Percentiles rank a stretch among this genome's conserved stretches.
Evolutionary conservation across 2,113 vertebrate genomes (phyloP).

Genomic region (Lepisosteus oculatus): DNA sequence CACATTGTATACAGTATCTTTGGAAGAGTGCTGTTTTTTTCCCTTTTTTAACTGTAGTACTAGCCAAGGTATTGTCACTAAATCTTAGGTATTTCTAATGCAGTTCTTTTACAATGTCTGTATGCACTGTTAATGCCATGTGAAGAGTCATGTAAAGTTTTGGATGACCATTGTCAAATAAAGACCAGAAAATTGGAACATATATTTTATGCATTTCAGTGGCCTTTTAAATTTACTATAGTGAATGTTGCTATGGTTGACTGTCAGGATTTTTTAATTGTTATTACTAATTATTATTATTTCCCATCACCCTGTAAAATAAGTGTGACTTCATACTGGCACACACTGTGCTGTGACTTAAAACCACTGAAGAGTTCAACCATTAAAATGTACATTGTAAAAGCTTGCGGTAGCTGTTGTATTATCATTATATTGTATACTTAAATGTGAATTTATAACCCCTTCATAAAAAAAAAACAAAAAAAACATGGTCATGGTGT

Average conservation of each 20-base stretch:
- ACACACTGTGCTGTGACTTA: slow-evolving; percentile 81
- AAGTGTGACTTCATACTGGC: slow-evolving; percentile 82
- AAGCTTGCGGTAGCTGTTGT: slow-evolving; percentile 76
- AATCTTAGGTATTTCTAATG: slow-evolving; percentile 69
- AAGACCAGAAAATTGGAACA: slow-evolving; percentile 61
- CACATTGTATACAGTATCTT: slow-evolving; percentile 75
- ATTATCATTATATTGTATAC: slow-evolving; percentile 75
- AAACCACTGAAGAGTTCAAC: slow-evolving; percentile 95
- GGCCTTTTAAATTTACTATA: slow-evolving; percentile 84
- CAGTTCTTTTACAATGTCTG: slow-evolving; percentile 74
- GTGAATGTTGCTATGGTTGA: slow-evolving; percentile 55
- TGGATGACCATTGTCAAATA: slow-evolving; percentile 61
- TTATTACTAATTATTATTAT: slow-evolving; percentile 14
- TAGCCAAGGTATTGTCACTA: slow-evolving; percentile 84
- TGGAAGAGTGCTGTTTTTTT: slow-evolving; percentile 81
- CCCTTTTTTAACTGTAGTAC: slow-evolving; percentile 70
- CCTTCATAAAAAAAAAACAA: slow-evolving; percentile 60
- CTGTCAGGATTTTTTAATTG: slow-evolving; percentile 41
- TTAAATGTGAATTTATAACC: slow-evolving; percentile 84
- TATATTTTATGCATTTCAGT: slow-evolving; percentile 96
- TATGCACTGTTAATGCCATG: slow-evolving; percentile 88
- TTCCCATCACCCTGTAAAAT: slow-evolving; percentile 67
- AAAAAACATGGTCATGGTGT: slow-evolving; percentile 64
- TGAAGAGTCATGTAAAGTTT: slow-evolving; percentile 75
- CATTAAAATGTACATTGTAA: slow-evolving; percentile 98